These are phyloP conservation scores for Brachionus koreanus DNA, from an alignment of 1,140 invertebrate species.

Conservation along the genomic window DNA sequence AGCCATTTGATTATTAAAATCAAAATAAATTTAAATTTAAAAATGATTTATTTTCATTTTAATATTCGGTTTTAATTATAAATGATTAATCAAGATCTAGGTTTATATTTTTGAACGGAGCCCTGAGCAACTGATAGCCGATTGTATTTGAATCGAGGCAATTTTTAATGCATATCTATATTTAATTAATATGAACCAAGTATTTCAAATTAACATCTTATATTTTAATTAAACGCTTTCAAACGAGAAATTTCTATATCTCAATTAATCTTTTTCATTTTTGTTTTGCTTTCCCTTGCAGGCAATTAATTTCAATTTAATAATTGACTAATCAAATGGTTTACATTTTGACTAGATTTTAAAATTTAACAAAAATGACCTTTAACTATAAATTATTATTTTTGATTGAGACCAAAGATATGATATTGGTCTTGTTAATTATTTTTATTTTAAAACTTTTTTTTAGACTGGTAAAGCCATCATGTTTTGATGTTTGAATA, in stretches of 20 bases:
- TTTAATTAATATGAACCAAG: constrained; percentile 3
- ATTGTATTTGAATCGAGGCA: background rate
- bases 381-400: background rate
- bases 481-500: no score
- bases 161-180: background rate
- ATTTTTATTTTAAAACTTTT: background rate
- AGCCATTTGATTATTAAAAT: background rate
- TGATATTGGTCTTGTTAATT: background rate
- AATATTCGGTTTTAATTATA: background rate
- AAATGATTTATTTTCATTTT: background rate
- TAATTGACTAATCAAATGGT: background rate
- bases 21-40: background rate
- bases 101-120: background rate
- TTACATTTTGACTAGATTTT: background rate
- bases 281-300: background rate
- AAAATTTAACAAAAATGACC: background rate
- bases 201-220: background rate
- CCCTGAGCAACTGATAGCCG: background rate
- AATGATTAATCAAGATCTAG: background rate
- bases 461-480: no score
- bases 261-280: constrained; percentile 2
- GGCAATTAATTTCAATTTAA: background rate
- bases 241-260: background rate
- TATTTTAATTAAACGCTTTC: background rate
- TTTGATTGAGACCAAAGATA: background rate